These are phyloP conservation scores for Hyperopisus bebe DNA, from an alignment of 2,113 vertebrate species.

Conservation along the genomic window DNA sequence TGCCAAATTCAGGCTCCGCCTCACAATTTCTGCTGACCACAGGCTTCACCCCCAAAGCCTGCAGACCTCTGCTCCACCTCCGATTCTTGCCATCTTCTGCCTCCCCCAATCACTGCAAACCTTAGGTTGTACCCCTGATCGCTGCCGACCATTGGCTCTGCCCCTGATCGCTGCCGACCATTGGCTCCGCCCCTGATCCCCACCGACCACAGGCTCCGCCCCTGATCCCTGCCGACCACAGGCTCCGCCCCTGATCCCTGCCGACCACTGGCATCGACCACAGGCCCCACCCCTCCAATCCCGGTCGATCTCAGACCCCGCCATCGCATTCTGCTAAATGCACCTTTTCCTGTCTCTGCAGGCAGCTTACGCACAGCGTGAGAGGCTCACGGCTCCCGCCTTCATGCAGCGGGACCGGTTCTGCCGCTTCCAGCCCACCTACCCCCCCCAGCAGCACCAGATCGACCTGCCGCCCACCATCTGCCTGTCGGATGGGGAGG, in stretches of 20 bases:
- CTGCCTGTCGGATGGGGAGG: constrained; percentile 90
- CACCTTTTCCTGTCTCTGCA: constrained; percentile 41
- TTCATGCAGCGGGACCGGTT: constrained; percentile 89
- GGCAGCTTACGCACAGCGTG: constrained; percentile 82
- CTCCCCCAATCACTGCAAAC: neutral
- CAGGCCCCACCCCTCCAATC: neutral
- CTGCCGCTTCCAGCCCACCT: constrained; percentile 94
- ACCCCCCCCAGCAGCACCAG: constrained; percentile 89
- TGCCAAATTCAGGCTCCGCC: neutral
- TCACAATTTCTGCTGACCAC: too few relatives aligned
- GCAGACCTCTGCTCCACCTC: too few relatives aligned
- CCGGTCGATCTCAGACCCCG: neutral
- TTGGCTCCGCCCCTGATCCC: too few relatives aligned
- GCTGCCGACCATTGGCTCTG: too few relatives aligned
- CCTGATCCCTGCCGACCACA: neutral
- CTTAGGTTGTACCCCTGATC: too few relatives aligned
- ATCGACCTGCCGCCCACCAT: constrained; percentile 97
- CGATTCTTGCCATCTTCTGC: neutral
- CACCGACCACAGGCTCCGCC: too few relatives aligned
- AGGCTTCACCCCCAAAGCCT: too few relatives aligned
- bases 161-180: too few relatives aligned
- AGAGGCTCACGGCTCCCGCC: constrained; percentile 76
- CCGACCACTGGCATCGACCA: too few relatives aligned
- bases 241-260: too few relatives aligned
- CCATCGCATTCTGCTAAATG: neutral